Base-by-base conservation (phyloP, 1,140 invertebrate species). In the Danaus plexippus region DNA sequence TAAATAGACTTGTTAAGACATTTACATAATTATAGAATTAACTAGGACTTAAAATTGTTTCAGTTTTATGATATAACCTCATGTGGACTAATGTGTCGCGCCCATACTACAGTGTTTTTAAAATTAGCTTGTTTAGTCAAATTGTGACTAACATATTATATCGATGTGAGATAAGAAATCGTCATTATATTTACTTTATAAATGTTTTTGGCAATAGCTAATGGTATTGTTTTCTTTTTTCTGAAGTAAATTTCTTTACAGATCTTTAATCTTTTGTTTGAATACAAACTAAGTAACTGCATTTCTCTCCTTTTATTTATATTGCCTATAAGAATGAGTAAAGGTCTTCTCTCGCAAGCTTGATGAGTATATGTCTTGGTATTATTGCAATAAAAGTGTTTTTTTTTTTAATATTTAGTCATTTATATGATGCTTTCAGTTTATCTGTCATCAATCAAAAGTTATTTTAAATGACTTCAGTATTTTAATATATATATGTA, bases 241-340 rank as follows among this genome's bases (percentile, higher is more conserved):
- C 44, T 52, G 41, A 49, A 45, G n/a, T 41, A 50, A 15, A 12
- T 47, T 52, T 61, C 42, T 53, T 53, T 53, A 45, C 47, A 47
- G 22, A 32, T 41, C 40, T 44, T 47, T n/a, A n/a, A n/a, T 54
- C 32, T 59, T 58, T 13, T 53, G 41, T 56, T 58, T 59, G 15
- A 43, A 54, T 55, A 15, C 46, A 53, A 49, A 50, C 45, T 52
- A 45, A 44, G 54, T n/a, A 15, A 52, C 13, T 61, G 63, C 63
- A 62, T 66, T n/a, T 66, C 48, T 52, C 54, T 48, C 42, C 53
- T 12, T n/a, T 9, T 53, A 45, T 51, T 53, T 59, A 54, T 53
- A 57, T n/a, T 52, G 45, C 45, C 41, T 32, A 32, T 32, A 32
- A 32, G 22, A 32, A 1, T 32, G 22, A 32, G 22, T 32, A 32